Evolutionary conservation across 2,797 vertebrate species (phyloP), one percentile per base, ranked within the genome.

Genomic region (Channallabes apus): DNA sequence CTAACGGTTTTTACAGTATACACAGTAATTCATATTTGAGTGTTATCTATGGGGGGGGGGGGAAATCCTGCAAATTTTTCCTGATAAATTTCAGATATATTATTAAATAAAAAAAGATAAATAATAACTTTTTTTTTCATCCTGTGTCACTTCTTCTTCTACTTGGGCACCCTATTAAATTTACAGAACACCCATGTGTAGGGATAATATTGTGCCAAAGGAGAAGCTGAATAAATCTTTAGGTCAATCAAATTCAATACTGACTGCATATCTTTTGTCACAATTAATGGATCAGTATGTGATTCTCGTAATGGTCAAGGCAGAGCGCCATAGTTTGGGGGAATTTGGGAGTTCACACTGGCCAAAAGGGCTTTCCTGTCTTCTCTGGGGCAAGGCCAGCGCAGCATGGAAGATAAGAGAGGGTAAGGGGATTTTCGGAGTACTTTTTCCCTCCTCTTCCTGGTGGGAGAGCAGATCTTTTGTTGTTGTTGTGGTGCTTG

Each of bases 281-380:
- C 77, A 61, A 56, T 62, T 72, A 80, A 84, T 79, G 80, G 80
- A 88, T 84, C 54, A 82, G 82, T 51, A 87, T 72, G 76, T 27
- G 75, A 54, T 59, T 83, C 54, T 56, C 79, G 79, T 77, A 75
- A 32, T 75, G n/a, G 61, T 96, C 96, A 99, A 91, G 94, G 96
- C 90, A 98, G 94, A 89, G 97, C 98, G 91, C 97, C 97, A 5
- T 98, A 97, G 85, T 96, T 91, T 72, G 94, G 93, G 90, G 96
- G 96, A 0, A 97, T 96, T 17, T 67, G 38, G 0, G 96, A 96
- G 94, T 99, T 97, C 92, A 96, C 95, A 83, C 96, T 96, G 94
- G 96, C 97, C 95, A 99, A 95, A 89, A 99, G 99, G 83, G 96
- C 97, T 68, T 96, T 97, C 96, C 97, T 96, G 94, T 99, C 98